Conservation (phyloP, 2,113 vertebrate genomes). For the Channa maculata region DNA sequence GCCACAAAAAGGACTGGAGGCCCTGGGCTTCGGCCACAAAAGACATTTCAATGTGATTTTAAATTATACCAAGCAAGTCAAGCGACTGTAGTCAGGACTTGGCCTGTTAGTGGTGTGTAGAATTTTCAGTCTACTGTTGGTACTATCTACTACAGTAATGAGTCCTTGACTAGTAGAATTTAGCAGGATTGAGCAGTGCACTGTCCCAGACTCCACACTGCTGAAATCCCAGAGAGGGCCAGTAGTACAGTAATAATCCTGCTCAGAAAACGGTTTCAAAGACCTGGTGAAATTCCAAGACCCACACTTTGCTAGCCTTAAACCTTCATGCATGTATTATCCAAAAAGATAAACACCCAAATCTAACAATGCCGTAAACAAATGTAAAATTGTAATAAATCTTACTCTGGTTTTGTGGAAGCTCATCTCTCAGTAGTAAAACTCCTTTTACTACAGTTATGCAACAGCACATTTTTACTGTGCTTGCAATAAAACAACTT, state of each 20-base stretch:
- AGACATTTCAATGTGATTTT: constrained; percentile 55
- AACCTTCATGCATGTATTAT: constrained; percentile 29
- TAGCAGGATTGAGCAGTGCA: constrained; percentile 45
- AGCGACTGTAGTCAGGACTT: constrained; percentile 46
- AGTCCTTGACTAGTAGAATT: constrained; percentile 62
- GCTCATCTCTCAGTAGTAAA: constrained; percentile 39
- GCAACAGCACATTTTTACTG: constrained; percentile 64
- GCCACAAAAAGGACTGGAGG: constrained; percentile 31
- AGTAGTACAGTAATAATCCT: constrained; percentile 32
- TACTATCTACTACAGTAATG: constrained; percentile 58
- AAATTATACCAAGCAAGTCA: constrained; percentile 55
- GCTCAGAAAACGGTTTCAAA: constrained; percentile 36
- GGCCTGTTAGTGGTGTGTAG: constrained; percentile 54
- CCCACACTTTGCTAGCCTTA: constrained; percentile 33
- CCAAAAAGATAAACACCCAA: constrained; percentile 1
- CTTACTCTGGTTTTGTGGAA: constrained; percentile 38
- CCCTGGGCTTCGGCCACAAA: constrained; percentile 31
- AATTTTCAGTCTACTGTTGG: constrained; percentile 58
- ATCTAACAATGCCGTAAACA: constrained; percentile 16
- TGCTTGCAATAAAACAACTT: constrained; percentile 66
- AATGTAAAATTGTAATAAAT: constrained; percentile 38
- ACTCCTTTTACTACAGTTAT: constrained; percentile 55
- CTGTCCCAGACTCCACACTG: constrained; percentile 37
- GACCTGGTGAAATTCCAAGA: constrained; percentile 41
- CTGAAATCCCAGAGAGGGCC: constrained; percentile 44